Percentiles rank a stretch among this genome's conserved stretches.
phyloP scores from a whole-genome alignment of 2,113 vertebrate species.

The Heterotilapia buettikoferi region DNA sequence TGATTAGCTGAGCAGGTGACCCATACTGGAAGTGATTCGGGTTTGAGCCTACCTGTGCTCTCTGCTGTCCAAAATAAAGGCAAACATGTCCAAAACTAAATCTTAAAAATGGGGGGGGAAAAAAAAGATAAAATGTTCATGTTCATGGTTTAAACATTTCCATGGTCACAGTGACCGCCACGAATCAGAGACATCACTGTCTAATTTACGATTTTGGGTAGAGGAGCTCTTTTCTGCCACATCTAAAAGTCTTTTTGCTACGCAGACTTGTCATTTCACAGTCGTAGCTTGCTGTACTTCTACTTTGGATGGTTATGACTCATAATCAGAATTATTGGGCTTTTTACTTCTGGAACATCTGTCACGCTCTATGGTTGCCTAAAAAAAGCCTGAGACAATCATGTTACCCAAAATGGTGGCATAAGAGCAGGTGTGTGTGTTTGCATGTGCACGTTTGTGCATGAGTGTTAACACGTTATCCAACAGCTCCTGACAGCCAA shows the following conservation, averaged over 20 bases:
- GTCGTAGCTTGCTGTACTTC: background rate
- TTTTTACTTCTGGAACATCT: background rate
- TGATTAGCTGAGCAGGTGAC: background rate
- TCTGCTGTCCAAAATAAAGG: background rate
- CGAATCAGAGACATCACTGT: background rate
- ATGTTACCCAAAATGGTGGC: background rate
- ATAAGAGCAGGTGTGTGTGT: background rate
- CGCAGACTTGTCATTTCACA: background rate
- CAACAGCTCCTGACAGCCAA: background rate
- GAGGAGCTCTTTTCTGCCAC: background rate
- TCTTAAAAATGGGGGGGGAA: accelerated
- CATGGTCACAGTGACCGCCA: background rate
- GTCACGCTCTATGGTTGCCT: background rate
- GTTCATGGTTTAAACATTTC: background rate
- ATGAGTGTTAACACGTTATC: background rate
- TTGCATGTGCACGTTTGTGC: background rate
- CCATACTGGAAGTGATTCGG: background rate
- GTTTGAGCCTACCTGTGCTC: background rate
- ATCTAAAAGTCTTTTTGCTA: background rate
- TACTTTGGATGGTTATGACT: background rate
- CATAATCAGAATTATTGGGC: background rate
- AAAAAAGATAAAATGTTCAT: background rate
- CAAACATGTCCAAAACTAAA: background rate
- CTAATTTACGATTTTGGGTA: background rate
- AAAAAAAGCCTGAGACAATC: background rate